Conservation (phyloP, 2,888 invertebrate genomes). For the Argyra leucocephala region DNA sequence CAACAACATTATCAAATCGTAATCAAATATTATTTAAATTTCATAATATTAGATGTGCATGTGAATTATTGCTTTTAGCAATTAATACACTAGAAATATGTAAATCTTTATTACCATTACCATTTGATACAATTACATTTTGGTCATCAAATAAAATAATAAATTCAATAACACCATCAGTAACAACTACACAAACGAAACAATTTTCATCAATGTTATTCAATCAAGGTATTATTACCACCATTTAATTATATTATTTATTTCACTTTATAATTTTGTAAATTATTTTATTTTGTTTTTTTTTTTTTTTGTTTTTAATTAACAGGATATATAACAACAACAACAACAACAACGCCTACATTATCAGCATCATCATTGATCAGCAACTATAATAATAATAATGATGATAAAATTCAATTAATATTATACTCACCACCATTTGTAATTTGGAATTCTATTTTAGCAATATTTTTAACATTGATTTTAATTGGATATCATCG, state of each 20-base stretch:
- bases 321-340: conserved; percentile 21
- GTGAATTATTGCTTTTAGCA: conserved; percentile 34
- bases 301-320: not conserved
- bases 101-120: conserved; percentile 33
- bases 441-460: conserved; percentile 33
- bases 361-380: conserved; percentile 12
- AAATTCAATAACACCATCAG: conserved; percentile 7
- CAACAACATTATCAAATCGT: not conserved
- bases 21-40: conserved; percentile 32
- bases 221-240: conserved; percentile 20
- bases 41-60: conserved; percentile 39
- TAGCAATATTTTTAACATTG: conserved; percentile 34
- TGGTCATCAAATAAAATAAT: conserved; percentile 12
- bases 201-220: not conserved
- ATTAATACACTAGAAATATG: conserved; percentile 38
- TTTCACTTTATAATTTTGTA: too few species aligned
- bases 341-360: conserved; percentile 15
- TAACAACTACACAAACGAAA: not conserved
- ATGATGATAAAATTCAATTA: conserved; percentile 14
- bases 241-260: too few species aligned
- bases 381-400: conserved; percentile 15
- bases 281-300: too few species aligned
- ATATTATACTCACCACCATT: conserved; percentile 28
- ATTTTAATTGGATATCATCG: conserved; percentile 38
- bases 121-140: conserved; percentile 15